These are phyloP conservation scores for Strix occidentalis DNA, from an alignment of 2,797 vertebrate species.

Conservation along the genomic window DNA sequence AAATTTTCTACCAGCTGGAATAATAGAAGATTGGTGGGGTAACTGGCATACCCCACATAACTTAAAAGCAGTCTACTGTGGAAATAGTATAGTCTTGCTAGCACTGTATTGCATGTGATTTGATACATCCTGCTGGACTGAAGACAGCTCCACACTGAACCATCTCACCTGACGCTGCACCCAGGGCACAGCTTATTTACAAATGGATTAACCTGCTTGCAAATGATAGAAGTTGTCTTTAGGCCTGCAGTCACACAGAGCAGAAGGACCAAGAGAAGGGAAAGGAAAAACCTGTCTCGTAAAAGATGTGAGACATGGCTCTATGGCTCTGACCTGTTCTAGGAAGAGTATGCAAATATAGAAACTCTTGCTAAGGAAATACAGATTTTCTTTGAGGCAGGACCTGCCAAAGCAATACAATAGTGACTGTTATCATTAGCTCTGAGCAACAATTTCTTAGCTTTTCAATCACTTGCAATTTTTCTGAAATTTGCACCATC, in stretches of 20 bases:
- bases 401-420: not conserved
- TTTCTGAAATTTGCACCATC: not conserved
- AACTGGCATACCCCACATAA: not conserved
- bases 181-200: not conserved
- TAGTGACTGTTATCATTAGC: not conserved
- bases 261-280: not conserved
- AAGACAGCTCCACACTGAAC: not conserved
- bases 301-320: not conserved
- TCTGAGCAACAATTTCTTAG: not conserved
- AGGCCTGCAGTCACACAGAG: not conserved
- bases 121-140: not conserved
- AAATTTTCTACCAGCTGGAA: not conserved
- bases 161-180: not conserved
- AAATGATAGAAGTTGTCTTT: not conserved
- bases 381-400: not conserved
- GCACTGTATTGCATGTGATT: not conserved
- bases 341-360: not conserved
- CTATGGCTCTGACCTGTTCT: not conserved
- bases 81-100: not conserved
- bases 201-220: not conserved
- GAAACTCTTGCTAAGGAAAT: not conserved
- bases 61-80: not conserved
- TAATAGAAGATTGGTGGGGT: not conserved
- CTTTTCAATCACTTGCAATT: not conserved
- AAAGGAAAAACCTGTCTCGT: not conserved